A percentile compares a stretch with the other conserved stretches of the same genome.
These are phyloP conservation scores for Berghia stephanieae DNA, from an alignment of 1,140 invertebrate species.

Conservation along the genomic window DNA sequence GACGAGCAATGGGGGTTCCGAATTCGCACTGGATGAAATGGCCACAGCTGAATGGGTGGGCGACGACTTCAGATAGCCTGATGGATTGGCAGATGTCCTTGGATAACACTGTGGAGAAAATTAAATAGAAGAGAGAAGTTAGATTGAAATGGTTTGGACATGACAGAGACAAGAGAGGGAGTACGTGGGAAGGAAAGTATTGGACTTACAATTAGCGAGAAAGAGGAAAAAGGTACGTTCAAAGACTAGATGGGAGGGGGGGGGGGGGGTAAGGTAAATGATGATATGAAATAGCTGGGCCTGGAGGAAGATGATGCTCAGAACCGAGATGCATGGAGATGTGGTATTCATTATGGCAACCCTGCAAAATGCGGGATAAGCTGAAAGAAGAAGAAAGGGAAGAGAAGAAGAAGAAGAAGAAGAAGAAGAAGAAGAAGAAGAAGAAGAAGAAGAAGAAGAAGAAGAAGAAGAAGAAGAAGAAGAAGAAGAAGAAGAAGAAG, in stretches of 20 bases:
- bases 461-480: neutral
- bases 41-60: conserved; percentile 21
- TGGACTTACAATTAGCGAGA: neutral
- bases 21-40: conserved; percentile 28
- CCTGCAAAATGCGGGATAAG: too few species aligned
- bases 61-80: neutral
- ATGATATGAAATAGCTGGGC: too few species aligned
- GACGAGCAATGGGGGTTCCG: neutral
- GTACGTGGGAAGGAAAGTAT: neutral
- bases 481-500: neutral
- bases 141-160: neutral
- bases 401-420: neutral
- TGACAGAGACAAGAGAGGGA: conserved; percentile 25
- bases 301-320: neutral
- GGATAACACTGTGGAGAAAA: neutral
- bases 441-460: neutral
- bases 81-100: conserved; percentile 10
- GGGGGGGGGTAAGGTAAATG: too few species aligned
- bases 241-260: neutral
- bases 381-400: neutral
- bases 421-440: neutral
- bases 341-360: neutral
- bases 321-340: neutral
- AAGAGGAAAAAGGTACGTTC: neutral
- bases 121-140: neutral